Conservation (phyloP, 2,888 invertebrate genomes). For the Thereva nobilitata region DNA sequence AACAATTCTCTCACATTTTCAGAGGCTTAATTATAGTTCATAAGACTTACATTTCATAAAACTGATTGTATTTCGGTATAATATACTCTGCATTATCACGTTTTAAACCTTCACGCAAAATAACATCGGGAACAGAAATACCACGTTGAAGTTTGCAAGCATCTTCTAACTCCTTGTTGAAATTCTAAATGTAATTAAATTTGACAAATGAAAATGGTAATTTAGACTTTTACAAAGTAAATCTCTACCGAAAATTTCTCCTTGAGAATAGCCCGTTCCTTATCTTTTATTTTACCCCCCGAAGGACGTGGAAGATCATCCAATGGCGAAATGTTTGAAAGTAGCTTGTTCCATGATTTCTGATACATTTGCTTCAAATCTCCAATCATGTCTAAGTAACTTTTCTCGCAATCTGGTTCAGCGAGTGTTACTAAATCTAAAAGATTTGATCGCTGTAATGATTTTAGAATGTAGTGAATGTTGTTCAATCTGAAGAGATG, state of each 20-base stretch:
- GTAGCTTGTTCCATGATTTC: constrained; percentile 80
- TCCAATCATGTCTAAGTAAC: constrained; percentile 83
- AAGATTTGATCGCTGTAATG: constrained; percentile 81
- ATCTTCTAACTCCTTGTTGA: constrained; percentile 96
- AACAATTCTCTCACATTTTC: not conserved
- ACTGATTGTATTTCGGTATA: constrained; percentile 81
- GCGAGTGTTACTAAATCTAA: constrained; percentile 79
- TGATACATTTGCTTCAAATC: constrained; percentile 69
- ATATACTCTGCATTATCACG: constrained; percentile 87
- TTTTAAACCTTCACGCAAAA: constrained; percentile 84
- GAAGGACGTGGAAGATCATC: constrained; percentile 71
- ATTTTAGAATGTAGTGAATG: constrained; percentile 91
- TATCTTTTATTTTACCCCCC: constrained; percentile 78
- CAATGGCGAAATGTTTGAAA: constrained; percentile 71
- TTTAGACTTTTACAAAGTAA: not conserved
- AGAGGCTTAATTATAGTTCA: not conserved
- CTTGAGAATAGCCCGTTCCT: constrained; percentile 82
- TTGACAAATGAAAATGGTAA: constrained; percentile 10
- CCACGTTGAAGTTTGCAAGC: constrained; percentile 80
- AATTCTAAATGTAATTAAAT: constrained; percentile 67
- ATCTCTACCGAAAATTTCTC: constrained; percentile 78
- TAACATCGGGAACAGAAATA: constrained; percentile 92
- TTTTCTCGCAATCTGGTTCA: constrained; percentile 83
- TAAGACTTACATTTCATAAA: constrained; percentile 69
- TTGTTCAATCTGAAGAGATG: constrained; percentile 93